Percentiles rank a stretch among this genome's conserved stretches.
These are phyloP conservation scores for Bhutanitis thaidina DNA, from an alignment of 2,888 invertebrate genomes.

Conservation along the genomic window DNA sequence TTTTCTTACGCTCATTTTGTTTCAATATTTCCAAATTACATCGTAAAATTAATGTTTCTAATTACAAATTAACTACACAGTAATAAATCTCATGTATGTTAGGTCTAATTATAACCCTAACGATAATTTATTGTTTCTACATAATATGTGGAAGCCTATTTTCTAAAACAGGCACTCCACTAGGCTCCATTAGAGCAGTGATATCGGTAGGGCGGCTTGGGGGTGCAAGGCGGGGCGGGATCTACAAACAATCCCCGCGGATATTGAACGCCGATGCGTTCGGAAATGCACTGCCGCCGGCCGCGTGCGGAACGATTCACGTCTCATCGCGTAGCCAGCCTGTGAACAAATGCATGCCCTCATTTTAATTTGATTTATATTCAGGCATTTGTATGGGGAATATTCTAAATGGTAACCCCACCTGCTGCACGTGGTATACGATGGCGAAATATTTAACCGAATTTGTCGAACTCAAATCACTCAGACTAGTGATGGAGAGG, in stretches of 20 bases:
- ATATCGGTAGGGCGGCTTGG: slow-evolving; percentile 24
- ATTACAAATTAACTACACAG: neutral
- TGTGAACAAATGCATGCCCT: slow-evolving; percentile 64
- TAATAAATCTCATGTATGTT: neutral
- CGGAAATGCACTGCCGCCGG: slow-evolving; percentile 65
- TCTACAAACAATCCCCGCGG: slow-evolving; percentile 75
- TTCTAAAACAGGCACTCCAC: slow-evolving; percentile 48
- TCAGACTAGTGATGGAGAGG: no score
- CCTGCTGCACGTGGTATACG: no score
- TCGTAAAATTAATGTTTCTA: neutral
- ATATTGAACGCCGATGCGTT: slow-evolving; percentile 78
- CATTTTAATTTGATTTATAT: slow-evolving; percentile 57
- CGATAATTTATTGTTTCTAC: slow-evolving; percentile 18
- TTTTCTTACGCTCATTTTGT: no score
- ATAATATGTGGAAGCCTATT: slow-evolving; percentile 46
- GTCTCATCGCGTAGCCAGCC: slow-evolving; percentile 59
- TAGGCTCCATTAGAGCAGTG: slow-evolving; percentile 40
- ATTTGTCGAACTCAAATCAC: no score
- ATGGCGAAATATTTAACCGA: no score
- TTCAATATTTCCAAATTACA: no score
- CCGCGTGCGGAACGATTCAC: slow-evolving; percentile 63
- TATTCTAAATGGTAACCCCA: no score
- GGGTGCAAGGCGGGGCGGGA: slow-evolving; percentile 37
- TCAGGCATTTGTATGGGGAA: slow-evolving; percentile 35
- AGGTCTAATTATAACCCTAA: slow-evolving; percentile 10